Base-by-base conservation (phyloP, 2,797 vertebrate species). In the Geotrypetes seraphini region DNA sequence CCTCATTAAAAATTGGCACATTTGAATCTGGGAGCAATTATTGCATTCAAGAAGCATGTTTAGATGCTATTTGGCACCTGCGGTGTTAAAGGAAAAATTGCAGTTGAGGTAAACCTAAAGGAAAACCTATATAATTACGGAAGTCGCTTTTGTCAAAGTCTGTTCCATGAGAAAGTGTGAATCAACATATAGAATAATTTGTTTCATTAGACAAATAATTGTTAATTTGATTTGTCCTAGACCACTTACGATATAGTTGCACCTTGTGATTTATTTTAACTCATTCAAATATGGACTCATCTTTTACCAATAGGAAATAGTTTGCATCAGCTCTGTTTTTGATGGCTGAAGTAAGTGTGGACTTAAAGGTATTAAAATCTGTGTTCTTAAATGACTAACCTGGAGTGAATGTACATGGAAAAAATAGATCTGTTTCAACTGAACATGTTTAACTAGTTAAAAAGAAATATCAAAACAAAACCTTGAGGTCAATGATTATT, bases 391-490 rank as follows among this genome's bases (percentile, higher is more conserved):
- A 87, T 81, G 69, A 83, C 77, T 88, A 92, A 92, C 83, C 59
- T 79, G 75, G 69, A 79, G 78, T 82, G 85, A 83, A 82, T 88
- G 88, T 91, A 86, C 91, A 91, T 87, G 75, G 84, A 73, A 81
- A 82, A 91, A 84, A 91, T 94, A 95, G 88, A 85, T 75, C 67
- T 90, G 83, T 85, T 83, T 73, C 81, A 87, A 80, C 78, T 85
- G 83, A 93, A 86, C 78, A 87, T 94, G 86, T 88, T 88, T 93
- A 97, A 96, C 83, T 89, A 90, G 86, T 77, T 86, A 89, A 91
- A 92, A 89, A 91, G 84, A 90, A 76, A 75, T 87, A 91, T 78
- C 77, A 82, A 86, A 83, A 79, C 73, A 79, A 87, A 86, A 74
- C 80, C 71, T 68, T 71, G 66, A 79, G 52, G 81, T 82, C 74